Conservation (phyloP, 2,888 invertebrate species). For the Incurvaria masculella region DNA sequence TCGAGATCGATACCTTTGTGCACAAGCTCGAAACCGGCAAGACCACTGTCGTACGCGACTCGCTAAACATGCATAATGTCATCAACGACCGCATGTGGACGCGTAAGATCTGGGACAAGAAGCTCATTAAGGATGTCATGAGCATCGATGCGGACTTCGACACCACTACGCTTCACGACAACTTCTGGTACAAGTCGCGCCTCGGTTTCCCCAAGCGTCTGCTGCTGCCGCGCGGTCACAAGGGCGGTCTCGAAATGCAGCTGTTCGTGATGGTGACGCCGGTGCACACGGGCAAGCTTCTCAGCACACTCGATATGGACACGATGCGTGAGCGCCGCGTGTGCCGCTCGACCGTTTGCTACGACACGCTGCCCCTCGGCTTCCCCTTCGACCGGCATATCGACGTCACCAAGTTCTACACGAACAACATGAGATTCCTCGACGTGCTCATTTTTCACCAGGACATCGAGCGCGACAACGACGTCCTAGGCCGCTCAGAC, state of each 20-base stretch:
- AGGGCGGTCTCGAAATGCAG: conserved; percentile 61
- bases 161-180: conserved; percentile 32
- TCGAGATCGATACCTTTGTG: conserved; percentile 53
- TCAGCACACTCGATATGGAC: conserved; percentile 36
- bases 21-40: conserved; percentile 62
- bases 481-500: conserved; percentile 25
- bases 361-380: conserved; percentile 65
- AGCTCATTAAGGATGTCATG: neutral
- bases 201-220: conserved; percentile 66
- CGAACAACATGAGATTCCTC: conserved; percentile 63
- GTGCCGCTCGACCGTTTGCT: conserved; percentile 51
- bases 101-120: conserved; percentile 25
- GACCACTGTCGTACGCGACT: conserved; percentile 67
- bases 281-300: conserved; percentile 41
- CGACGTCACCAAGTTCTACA: conserved; percentile 55
- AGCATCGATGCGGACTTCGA: conserved; percentile 46
- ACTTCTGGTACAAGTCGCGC: conserved; percentile 51
- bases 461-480: conserved; percentile 31
- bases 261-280: conserved; percentile 62
- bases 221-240: conserved; percentile 67
- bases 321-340: conserved; percentile 49
- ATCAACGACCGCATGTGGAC: conserved; percentile 57
- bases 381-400: conserved; percentile 74
- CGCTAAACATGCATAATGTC: conserved; percentile 62
- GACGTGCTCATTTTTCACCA: conserved; percentile 64